These are phyloP conservation scores for Hephaestus fuliginosus DNA, from an alignment of 2,797 vertebrate genomes.

Conservation along the genomic window DNA sequence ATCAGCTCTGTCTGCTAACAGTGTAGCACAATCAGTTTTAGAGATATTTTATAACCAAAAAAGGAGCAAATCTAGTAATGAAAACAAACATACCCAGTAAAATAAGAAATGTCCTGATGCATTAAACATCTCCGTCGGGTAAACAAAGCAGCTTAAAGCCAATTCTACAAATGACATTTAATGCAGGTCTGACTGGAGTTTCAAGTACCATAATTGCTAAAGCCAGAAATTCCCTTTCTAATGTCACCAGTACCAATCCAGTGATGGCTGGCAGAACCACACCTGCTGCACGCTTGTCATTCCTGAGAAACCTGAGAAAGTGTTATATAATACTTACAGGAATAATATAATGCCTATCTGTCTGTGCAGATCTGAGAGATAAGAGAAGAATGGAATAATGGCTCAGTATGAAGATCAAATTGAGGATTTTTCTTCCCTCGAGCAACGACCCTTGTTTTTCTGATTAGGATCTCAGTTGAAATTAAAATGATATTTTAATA, in stretches of 20 bases:
- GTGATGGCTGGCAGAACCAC: background rate
- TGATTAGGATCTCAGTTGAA: background rate
- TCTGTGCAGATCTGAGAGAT: conserved; percentile 11
- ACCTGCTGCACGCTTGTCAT: conserved; percentile 32
- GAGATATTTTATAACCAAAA: background rate
- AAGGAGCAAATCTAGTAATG: background rate
- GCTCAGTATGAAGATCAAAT: background rate
- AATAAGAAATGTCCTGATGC: background rate
- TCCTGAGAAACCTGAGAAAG: conserved; percentile 11
- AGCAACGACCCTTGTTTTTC: background rate
- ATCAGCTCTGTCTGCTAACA: background rate
- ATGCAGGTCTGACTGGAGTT: conserved; percentile 12
- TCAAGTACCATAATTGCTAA: background rate
- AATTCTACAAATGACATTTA: background rate
- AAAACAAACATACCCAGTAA: conserved; percentile 12
- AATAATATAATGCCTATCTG: background rate
- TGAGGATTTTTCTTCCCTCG: background rate
- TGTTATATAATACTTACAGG: background rate
- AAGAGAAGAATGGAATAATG: background rate
- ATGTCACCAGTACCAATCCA: background rate
- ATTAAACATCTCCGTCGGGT: background rate
- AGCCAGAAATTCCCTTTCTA: background rate
- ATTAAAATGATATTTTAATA: background rate
- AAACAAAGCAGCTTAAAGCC: background rate
- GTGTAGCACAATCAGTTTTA: background rate